Evolutionary conservation across 2,113 vertebrate genomes (phyloP), one percentile per base, ranked within the genome.

Genomic region (Peromyscus californicus): DNA sequence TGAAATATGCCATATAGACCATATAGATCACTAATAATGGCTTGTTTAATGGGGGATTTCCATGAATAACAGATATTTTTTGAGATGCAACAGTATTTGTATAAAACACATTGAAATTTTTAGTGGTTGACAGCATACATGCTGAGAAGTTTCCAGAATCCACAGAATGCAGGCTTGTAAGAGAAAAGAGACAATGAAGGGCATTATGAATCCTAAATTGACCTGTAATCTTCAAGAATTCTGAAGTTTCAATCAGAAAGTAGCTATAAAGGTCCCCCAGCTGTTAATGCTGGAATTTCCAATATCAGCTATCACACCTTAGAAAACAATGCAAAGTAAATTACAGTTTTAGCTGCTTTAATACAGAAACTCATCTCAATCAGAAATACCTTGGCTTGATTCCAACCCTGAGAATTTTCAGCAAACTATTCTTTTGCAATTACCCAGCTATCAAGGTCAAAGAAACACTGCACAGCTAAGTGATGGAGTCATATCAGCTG

Each of bases 41-140:
- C 83, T 93, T 61, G 95, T 94, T 94, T 91, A 96, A 82, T 94
- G 85, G 76, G 8, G 24, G 33, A 95, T 95, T 97, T 85, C 88
- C 86, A 70, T 0, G 1, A 94, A 31, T 39, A 97, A 95, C 54
- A 91, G 72, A 92, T 78, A 91, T 95, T 72, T 96, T 96, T 93
- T 75, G 72, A 96, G 82, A 91, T 96, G 61, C 67, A 97, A 61
- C 83, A 59, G 83, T 91, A 94, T 69, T 92, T 95, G 95, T 97
- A 82, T 83, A 93, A 95, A 97, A 63, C 72, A 89, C 78, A 97
- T 91, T 95, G 89, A 94, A 80, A 95, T 97, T 86, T 97, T 93
- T 84, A 91, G 80, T 90, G 24, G 39, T 95, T 93, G 75, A 96
- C 48, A 94, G 21, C 33, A 80, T 51, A 69, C 69, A 89, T 63